Base-by-base conservation (phyloP, 2,113 vertebrate species). In the Coptodon rendalli region DNA sequence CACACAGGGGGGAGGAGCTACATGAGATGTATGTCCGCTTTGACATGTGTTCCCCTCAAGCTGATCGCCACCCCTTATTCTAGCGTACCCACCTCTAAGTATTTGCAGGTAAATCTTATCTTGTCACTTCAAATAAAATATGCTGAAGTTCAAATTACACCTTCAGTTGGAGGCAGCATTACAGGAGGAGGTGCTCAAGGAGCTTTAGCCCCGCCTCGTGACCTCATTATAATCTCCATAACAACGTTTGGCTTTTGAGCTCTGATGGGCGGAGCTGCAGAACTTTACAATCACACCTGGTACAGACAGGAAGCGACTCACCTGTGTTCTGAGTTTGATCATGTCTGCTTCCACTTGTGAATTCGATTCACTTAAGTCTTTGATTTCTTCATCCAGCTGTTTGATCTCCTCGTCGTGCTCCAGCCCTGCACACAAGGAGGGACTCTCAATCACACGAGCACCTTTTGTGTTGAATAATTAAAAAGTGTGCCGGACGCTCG, bases 271-370 rank as follows among this genome's bases (percentile, higher is more conserved):
- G 22, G 22, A 40, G 52, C n/a, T 56, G 52, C 50, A 80, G 45
- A 29, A 53, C 71, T 48, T 76, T 0, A 12, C 2, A 7, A 29
- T 48, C 71, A 48, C 43, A 76, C 40, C n/a, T 3, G 0, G 6
- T 29, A 19, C 17, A 79, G 5, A 53, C 2, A 59, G 24, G 24
- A 45, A 19, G 59, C 1, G 16, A 79, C 96, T 97, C 96, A 99
- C 99, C 98, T 99, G 98, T 92, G 98, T 99, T 97, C 98, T 95
- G 90, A 99, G 98, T 95, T 98, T 99, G 94, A 99, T 99, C 99
- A 99, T 99, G 91, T 99, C 98, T 17, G 98, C 97, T 94, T 99
- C 99, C 97, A 99, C 98, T 93, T 99, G 98, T 82, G 98, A 99
- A 97, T 99, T 99, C 79, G 98, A 98, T 95, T 99, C 98, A 94